These are phyloP conservation scores for Melieria omissa DNA, from an alignment of 2,888 invertebrate genomes.

Conservation along the genomic window DNA sequence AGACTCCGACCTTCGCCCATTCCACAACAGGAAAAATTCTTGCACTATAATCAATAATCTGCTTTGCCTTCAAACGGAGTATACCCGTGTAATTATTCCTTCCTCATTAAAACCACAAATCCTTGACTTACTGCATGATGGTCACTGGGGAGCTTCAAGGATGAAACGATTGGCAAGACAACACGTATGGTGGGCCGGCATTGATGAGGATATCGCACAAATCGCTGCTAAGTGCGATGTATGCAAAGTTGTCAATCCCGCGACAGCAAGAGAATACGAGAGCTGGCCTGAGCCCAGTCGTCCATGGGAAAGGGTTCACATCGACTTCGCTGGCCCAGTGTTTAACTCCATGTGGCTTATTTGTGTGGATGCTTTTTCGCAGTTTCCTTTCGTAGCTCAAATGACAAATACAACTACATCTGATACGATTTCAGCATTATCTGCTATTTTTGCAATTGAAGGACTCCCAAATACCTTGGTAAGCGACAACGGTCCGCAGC, in stretches of 20 bases:
- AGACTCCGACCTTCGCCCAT: constrained; percentile 22
- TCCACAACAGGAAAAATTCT: constrained; percentile 20
- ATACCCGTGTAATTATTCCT: constrained; percentile 32
- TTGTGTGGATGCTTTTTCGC: constrained; percentile 39
- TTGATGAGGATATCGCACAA: constrained; percentile 28
- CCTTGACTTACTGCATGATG: constrained; percentile 31
- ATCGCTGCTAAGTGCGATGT: constrained; percentile 27
- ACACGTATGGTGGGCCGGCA: constrained; percentile 35
- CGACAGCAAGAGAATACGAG: constrained; percentile 27
- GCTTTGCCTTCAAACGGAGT: constrained; percentile 32
- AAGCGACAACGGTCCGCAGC: constrained; percentile 50
- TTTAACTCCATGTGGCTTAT: constrained; percentile 43
- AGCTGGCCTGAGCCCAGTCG: constrained; percentile 45
- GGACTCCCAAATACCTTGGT: constrained; percentile 47
- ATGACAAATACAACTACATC: constrained; percentile 36
- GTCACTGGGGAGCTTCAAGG: constrained; percentile 27
- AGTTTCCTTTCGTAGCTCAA: constrained; percentile 35
- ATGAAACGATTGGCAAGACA: constrained; percentile 37
- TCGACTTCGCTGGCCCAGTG: constrained; percentile 64
- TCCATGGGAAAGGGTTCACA: constrained; percentile 62
- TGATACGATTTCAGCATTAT: constrained; percentile 40
- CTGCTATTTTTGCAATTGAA: constrained; percentile 48
- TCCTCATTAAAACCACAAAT: not conserved
- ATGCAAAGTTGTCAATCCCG: constrained; percentile 31
- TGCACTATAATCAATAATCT: constrained; percentile 26